phyloP scores from a whole-genome alignment of 2,113 vertebrate species.

The Gadus macrocephalus region DNA sequence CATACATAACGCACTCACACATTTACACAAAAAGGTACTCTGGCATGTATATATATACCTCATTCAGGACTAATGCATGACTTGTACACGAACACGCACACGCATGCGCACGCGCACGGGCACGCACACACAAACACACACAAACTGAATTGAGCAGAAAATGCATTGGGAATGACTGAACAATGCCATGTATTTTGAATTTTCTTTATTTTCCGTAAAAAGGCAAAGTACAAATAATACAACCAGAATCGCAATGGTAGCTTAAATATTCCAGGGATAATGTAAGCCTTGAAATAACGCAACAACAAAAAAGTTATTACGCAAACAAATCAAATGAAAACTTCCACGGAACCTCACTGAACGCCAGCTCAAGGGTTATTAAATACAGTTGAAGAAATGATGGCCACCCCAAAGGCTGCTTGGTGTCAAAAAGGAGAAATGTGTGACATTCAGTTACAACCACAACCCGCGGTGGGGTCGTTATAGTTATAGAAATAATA shows the following conservation, averaged over 20 bases:
- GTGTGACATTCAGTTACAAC: conserved; percentile 66
- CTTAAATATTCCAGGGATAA: conserved; percentile 64
- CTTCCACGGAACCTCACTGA: conserved; percentile 9
- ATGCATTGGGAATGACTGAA: not conserved
- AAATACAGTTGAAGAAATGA: conserved; percentile 32
- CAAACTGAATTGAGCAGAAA: not conserved
- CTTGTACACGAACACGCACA: not conserved
- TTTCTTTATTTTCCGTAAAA: conserved; percentile 68
- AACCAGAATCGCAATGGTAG: conserved; percentile 45
- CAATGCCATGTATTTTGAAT: conserved; percentile 10
- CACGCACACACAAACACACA: not conserved
- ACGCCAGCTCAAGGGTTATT: conserved; percentile 54
- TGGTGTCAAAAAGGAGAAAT: conserved; percentile 66
- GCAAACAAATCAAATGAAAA: conserved; percentile 26
- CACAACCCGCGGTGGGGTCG: conserved; percentile 25
- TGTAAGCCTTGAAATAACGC: conserved; percentile 73
- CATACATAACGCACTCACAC: too few species aligned
- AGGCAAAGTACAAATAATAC: conserved; percentile 45
- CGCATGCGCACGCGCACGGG: not conserved
- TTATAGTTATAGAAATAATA: conserved; percentile 58
- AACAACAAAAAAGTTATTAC: conserved; percentile 15
- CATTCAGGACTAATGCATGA: not conserved
- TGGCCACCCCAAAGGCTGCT: conserved; percentile 34
- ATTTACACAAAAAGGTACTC: too few species aligned
- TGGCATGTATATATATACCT: too few species aligned